Conservation (phyloP, 2,888 invertebrate species). For the Didymodactylos carnosus region DNA sequence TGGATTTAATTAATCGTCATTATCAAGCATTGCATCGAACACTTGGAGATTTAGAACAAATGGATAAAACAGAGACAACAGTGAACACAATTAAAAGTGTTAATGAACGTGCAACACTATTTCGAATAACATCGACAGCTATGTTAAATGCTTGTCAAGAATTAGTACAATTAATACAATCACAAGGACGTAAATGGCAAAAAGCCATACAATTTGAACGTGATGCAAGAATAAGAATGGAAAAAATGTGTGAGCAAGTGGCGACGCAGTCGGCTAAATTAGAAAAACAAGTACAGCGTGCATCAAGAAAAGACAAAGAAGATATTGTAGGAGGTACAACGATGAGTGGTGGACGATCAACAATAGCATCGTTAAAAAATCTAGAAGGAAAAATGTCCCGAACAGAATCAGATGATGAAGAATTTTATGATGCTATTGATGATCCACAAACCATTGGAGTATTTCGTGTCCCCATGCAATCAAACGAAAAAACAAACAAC, state of each 20-base stretch:
- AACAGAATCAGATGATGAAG: constrained; percentile 30
- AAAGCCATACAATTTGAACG: constrained; percentile 77
- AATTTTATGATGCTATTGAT: constrained; percentile 30
- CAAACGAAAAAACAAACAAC: not conserved
- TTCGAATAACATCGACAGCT: constrained; percentile 30
- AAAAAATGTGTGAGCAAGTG: constrained; percentile 88
- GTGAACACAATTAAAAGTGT: constrained; percentile 49
- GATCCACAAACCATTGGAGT: not conserved
- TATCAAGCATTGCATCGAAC: constrained; percentile 1
- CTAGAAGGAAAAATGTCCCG: not conserved
- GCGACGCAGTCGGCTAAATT: constrained; percentile 86
- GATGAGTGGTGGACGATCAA: not conserved
- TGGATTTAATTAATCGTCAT: constrained; percentile 3
- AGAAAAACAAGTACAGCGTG: constrained; percentile 45
- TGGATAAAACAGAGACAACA: not conserved
- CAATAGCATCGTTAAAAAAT: not conserved
- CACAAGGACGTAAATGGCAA: constrained; percentile 74
- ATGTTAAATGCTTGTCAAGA: constrained; percentile 24
- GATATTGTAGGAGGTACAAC: not conserved
- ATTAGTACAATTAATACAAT: constrained; percentile 48
- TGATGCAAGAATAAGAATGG: constrained; percentile 61
- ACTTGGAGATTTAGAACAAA: constrained; percentile 3
- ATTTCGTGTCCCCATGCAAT: not conserved
- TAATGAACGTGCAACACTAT: constrained; percentile 73
- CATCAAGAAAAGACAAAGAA: not conserved